Evolutionary conservation across 2,888 invertebrate genomes (phyloP).

Genomic region (Heterodera filipjevi): DNA sequence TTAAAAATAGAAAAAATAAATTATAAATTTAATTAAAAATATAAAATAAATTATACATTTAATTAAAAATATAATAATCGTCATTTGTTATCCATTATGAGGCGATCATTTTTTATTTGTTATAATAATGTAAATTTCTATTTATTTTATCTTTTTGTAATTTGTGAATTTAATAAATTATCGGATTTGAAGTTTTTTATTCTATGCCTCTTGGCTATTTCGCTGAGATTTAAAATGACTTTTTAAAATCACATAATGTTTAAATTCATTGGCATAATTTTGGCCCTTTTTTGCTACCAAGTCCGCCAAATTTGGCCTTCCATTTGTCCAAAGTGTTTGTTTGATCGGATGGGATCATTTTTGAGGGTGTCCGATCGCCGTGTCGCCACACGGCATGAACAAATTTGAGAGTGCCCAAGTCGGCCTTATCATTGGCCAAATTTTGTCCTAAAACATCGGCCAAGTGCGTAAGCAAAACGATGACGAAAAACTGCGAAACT

Average conservation of each 20-base stretch:
- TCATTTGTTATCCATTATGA: no score
- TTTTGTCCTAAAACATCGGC: background rate
- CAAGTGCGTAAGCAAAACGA: background rate
- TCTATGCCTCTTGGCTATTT: no score
- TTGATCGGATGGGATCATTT: constrained; percentile 48
- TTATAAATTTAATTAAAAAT: background rate
- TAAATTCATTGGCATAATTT: constrained; percentile 35
- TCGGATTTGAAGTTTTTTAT: no score
- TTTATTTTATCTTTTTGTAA: no score
- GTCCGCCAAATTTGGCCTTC: constrained; percentile 46
- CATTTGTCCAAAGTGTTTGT: constrained; percentile 49
- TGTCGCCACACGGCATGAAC: constrained; percentile 55
- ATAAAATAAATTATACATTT: no score
- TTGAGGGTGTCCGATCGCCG: constrained; percentile 60
- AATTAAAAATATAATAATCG: no score
- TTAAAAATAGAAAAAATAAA: background rate
- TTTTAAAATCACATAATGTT: no score
- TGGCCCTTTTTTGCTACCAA: constrained; percentile 50
- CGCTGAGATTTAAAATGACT: no score
- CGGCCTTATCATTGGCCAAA: constrained; percentile 16
- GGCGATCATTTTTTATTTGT: no score
- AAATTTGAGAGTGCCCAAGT: constrained; percentile 30
- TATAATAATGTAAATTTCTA: no score
- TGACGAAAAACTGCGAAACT: background rate
- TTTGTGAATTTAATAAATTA: no score